A percentile compares a stretch with the other conserved stretches of the same genome.
Evolutionary conservation across 2,113 vertebrate genomes (phyloP).

Genomic region (Arvicanthis niloticus): DNA sequence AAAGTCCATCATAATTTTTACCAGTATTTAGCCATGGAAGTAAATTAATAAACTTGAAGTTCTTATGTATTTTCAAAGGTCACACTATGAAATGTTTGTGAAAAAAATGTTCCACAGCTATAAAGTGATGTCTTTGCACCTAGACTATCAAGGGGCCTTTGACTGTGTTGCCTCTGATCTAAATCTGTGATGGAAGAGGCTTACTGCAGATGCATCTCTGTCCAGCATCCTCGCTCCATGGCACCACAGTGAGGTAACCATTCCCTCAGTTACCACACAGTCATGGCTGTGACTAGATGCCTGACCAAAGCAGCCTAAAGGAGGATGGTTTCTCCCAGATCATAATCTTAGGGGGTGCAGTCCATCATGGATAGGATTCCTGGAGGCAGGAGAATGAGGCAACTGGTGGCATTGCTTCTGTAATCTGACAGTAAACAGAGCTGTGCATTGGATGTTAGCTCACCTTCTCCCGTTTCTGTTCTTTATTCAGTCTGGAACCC

Average conservation of each 20-base stretch:
- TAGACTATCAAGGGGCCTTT: neutral
- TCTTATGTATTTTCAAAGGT: constrained; percentile 1
- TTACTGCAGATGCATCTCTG: neutral
- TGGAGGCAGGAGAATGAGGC: neutral
- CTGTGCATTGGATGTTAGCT: no score
- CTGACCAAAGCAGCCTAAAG: neutral
- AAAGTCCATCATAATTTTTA: neutral
- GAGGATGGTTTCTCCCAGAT: neutral
- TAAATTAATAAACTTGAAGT: constrained; percentile 21
- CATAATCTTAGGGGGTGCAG: neutral
- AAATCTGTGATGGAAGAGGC: neutral
- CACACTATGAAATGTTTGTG: neutral
- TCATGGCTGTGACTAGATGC: neutral
- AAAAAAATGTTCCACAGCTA: constrained; percentile 20
- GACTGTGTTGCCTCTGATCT: neutral
- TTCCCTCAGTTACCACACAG: neutral
- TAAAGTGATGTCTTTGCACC: neutral
- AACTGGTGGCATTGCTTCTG: neutral
- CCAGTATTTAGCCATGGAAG: neutral
- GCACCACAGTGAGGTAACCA: neutral
- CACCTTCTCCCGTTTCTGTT: neutral
- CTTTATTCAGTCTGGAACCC: neutral
- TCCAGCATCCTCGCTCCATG: neutral
- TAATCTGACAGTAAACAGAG: neutral
- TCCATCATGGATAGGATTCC: no score